Base-by-base conservation (phyloP, 2,888 invertebrate genomes). In the Lycia hirtaria region DNA sequence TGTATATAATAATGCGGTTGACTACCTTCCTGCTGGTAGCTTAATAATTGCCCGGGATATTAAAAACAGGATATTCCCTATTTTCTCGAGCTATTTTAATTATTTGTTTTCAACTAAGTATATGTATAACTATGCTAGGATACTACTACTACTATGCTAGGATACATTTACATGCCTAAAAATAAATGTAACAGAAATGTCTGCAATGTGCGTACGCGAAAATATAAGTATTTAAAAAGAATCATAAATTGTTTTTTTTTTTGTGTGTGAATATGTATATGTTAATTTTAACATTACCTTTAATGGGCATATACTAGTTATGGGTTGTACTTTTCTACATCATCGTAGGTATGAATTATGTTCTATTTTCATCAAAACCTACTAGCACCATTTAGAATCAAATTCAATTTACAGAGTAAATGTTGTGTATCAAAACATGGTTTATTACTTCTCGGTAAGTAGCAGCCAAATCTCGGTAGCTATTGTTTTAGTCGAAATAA, bases 351-450 rank as follows among this genome's bases (percentile, higher is more conserved):
- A n/a, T n/a, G n/a, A n/a, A n/a, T n/a, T n/a, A n/a, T n/a, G n/a
- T 26, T 1, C 26, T 7, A 26, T 7, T 26, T 26, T 26, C 6
- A 6, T 17, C 15, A 35, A 15, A 32, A 14, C 30, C 10, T 9
- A 10, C 4, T 15, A 2, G 15, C 17, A 14, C 14, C 15, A 9
- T 35, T 35, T 35, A n/a, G 35, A 35, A 9, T 35, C 17, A 56
- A 61, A 59, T 56, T 56, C 61, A 64, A 59, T 64, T 61, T 59
- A 22, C 56, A 49, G 54, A 51, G 51, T 51, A 64, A 64, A 64
- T 52, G 59, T 58, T 64, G 48, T 52, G 56, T 45, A 41, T 40
- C 51, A 51, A 61, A 56, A 59, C 54, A 59, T 37, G 15, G 53
- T 53, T 22, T 54, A 56, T 60, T 40, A 53, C 49, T 45, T 24